A percentile compares a stretch with the other conserved stretches of the same genome.
These are phyloP conservation scores for Mythimna loreyi DNA, from an alignment of 2,888 invertebrate genomes.

Conservation along the genomic window DNA sequence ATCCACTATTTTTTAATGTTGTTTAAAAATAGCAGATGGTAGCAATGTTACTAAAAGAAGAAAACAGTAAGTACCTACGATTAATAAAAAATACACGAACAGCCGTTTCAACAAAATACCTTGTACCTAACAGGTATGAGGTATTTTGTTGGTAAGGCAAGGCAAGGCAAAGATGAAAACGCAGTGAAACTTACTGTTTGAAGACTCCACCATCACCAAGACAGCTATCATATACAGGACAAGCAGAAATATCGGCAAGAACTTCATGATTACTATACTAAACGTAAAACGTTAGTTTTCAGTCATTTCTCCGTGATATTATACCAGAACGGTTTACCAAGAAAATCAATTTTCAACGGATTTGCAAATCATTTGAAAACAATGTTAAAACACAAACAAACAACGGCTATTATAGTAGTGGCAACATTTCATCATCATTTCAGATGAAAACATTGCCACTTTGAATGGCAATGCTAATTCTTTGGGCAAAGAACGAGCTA, in stretches of 20 bases:
- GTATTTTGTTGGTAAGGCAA: no score
- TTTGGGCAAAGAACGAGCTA: no score
- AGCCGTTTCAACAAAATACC: no score
- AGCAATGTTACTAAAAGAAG: no score
- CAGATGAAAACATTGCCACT: no score
- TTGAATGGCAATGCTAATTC: no score
- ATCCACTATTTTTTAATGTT: no score
- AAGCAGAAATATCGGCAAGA: background rate
- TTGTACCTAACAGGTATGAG: no score
- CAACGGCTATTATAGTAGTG: background rate
- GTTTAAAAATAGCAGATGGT: no score
- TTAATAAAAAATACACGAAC: no score
- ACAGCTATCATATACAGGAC: background rate
- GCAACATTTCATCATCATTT: background rate
- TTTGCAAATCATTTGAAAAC: constrained; percentile 13
- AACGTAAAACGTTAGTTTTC: background rate
- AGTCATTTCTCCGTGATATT: background rate
- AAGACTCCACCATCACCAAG: constrained; percentile 12
- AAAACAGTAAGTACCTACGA: no score
- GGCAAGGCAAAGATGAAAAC: background rate
- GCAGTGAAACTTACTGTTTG: background rate
- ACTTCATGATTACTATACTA: constrained; percentile 16
- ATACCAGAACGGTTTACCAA: constrained; percentile 1
- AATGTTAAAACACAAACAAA: constrained; percentile 5
- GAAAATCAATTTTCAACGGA: constrained; percentile 15